Percentiles rank a stretch among this genome's conserved stretches.
phyloP scores from a whole-genome alignment of 2,797 vertebrate genomes.

The Myotis pilosus region DNA sequence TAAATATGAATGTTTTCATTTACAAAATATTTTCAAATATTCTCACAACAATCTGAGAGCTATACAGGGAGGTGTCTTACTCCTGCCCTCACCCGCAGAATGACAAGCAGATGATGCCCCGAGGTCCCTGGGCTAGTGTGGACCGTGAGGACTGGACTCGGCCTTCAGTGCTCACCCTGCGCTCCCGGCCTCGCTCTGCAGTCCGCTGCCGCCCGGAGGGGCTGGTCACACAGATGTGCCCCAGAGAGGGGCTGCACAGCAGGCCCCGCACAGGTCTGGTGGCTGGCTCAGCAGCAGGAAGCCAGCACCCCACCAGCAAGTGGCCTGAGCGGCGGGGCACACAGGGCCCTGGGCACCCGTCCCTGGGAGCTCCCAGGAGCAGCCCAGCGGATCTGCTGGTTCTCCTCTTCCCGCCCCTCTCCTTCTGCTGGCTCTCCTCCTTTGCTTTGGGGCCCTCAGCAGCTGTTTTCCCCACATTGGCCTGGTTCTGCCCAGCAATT shows the following conservation, averaged over 20 bases:
- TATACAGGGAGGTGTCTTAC: neutral
- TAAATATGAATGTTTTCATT: neutral
- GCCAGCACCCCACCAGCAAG: neutral
- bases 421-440: neutral
- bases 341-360: accelerated
- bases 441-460: neutral
- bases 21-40: neutral
- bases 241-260: neutral
- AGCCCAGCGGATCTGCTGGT: accelerated
- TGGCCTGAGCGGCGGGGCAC: neutral
- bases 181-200: neutral
- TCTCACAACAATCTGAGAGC: neutral
- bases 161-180: neutral
- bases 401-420: neutral
- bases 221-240: neutral
- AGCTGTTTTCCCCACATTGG: neutral
- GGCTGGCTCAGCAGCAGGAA: neutral
- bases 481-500: neutral
- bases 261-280: neutral
- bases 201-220: neutral
- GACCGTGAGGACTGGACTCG: neutral
- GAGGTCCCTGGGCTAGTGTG: neutral
- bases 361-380: neutral
- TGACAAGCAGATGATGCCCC: neutral
- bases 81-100: neutral